These are phyloP conservation scores for Psettodes erumei DNA, from an alignment of 2,113 vertebrate species.

Conservation along the genomic window DNA sequence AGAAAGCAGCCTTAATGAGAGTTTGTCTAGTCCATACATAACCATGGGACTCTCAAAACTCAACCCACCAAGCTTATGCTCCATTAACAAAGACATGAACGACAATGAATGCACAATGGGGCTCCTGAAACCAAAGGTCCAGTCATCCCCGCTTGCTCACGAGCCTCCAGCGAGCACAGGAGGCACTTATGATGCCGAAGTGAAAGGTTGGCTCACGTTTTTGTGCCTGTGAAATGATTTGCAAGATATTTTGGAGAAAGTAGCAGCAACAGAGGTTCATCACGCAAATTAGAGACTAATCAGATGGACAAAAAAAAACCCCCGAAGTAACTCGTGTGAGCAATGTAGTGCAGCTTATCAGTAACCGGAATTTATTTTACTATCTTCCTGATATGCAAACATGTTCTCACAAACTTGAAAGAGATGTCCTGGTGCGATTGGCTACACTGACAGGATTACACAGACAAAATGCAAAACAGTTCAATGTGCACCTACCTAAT, in stretches of 20 bases:
- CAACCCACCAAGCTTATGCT: constrained; percentile 62
- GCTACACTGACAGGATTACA: neutral
- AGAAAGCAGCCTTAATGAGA: constrained; percentile 82
- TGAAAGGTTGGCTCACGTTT: neutral
- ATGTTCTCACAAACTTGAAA: constrained; percentile 21
- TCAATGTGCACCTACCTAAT: constrained; percentile 73
- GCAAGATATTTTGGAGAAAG: constrained; percentile 10
- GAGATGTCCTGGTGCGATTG: neutral
- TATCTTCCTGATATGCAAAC: constrained; percentile 64
- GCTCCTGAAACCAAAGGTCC: constrained; percentile 55
- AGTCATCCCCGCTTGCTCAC: constrained; percentile 17
- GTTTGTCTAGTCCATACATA: constrained; percentile 73
- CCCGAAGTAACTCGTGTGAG: neutral
- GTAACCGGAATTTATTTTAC: constrained; percentile 29
- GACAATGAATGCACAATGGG: constrained; percentile 79
- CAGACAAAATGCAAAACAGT: constrained; percentile 61
- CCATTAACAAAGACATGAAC: constrained; percentile 74
- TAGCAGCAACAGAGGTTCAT: neutral
- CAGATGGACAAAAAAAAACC: neutral
- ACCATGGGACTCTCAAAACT: constrained; percentile 81
- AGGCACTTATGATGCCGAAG: neutral
- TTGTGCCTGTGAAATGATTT: neutral
- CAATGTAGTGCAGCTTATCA: neutral
- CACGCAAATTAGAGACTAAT: constrained; percentile 16
- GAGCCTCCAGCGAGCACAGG: neutral